Conservation (phyloP, 2,113 vertebrate species). For the Caranx ignobilis region DNA sequence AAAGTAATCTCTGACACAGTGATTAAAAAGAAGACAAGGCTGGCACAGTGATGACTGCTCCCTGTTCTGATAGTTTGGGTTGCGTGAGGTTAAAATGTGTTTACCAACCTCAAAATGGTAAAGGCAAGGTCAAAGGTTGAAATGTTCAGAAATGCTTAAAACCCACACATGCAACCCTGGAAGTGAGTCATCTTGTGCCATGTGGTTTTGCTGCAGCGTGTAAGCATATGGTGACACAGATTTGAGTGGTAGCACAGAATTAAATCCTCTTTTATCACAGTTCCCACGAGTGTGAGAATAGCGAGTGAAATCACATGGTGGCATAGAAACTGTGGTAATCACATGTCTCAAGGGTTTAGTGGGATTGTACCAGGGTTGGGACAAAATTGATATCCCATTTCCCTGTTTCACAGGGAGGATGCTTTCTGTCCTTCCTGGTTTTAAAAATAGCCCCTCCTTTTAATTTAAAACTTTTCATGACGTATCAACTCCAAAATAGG, state of each 20-base stretch:
- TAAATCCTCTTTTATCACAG: slow-evolving; percentile 51
- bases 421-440: slow-evolving; percentile 36
- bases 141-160: background rate
- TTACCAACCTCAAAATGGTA: background rate
- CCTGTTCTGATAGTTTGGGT: background rate
- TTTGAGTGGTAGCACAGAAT: slow-evolving; percentile 42
- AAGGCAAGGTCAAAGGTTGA: background rate
- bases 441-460: slow-evolving; percentile 43
- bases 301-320: slow-evolving; percentile 55
- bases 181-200: slow-evolving; percentile 18
- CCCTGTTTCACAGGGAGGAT: slow-evolving; percentile 11
- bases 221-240: slow-evolving; percentile 53
- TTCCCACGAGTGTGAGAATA: slow-evolving; percentile 56
- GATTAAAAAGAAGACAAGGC: background rate
- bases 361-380: slow-evolving; percentile 14
- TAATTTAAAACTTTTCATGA: slow-evolving; percentile 15
- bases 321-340: slow-evolving; percentile 56
- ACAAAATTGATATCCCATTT: slow-evolving; percentile 6
- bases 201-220: slow-evolving; percentile 19
- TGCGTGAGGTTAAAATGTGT: background rate
- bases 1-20: background rate
- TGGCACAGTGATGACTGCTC: background rate
- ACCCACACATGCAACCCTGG: background rate
- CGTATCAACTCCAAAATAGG: slow-evolving; percentile 27
- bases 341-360: slow-evolving; percentile 44